Evolutionary conservation across 1,140 invertebrate genomes (phyloP), one percentile per base, ranked within the genome.

Genomic region (Eubasilissa regina): DNA sequence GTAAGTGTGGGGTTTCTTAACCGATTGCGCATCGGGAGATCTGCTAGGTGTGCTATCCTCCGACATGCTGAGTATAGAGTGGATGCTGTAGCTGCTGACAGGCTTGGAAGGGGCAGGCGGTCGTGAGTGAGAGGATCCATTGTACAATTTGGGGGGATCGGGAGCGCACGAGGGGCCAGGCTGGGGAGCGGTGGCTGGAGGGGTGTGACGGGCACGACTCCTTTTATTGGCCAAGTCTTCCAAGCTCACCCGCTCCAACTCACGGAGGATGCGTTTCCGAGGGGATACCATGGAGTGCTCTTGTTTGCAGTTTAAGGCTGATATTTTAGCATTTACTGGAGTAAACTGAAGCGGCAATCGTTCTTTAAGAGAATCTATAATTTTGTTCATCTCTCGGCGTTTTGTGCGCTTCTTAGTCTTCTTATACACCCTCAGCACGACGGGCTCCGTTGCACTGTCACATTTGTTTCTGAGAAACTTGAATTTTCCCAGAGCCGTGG

Each of bases 61-160:
- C 1, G 87, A 85, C 85, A 87, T 87, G 53, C 93, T 93, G 75
- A 95, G 87, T 83, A 95, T 88, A 80, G 94, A 94, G 80, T 93
- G 94, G 86, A 95, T 95, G 87, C 94, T 95, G 86, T 94, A 94
- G 80, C 92, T 94, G 84, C 93, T 93, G 55, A 92, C 85, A 81
- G 91, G 89, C 83, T 91, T 91, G 45, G 87, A 85, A 4, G 86
- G 87, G 7, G 89, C 81, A 55, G 86, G 58, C 19, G 80, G 77
- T 0, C 79, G 79, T 84, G 84, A 58, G 74, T 84, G 82, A 48
- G 83, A 77, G 21, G 72, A 72, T 84, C 86, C 82, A 84, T 85
- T 60, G 85, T 83, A 56, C 83, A 83, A 74, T 74, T 83, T 80
- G 83, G 79, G 77, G 85, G 85, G 83, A n/a, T 72, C 68, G 35